Evolutionary conservation across 1,140 invertebrate genomes (phyloP).

Genomic region (Pseudomyrmex dendroicus): DNA sequence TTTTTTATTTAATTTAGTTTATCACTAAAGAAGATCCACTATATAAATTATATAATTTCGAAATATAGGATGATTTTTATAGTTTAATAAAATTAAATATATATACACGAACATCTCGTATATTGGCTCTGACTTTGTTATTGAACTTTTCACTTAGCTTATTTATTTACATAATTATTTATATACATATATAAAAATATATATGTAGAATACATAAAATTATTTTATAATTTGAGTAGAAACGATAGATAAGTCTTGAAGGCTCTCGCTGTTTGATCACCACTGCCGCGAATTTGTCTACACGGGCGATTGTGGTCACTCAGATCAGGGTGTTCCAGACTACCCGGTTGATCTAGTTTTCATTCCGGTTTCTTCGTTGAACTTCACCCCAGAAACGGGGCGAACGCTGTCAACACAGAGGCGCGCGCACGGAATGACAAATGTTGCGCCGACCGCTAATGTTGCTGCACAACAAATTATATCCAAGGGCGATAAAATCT

Average conservation of each 20-base stretch:
- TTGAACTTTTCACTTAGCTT: too few species aligned
- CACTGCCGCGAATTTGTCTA: conserved; percentile 84
- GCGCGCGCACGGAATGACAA: conserved; percentile 82
- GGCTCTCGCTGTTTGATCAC: conserved; percentile 74
- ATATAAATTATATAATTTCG: too few species aligned
- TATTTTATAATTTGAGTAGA: neutral
- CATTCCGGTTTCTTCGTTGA: conserved; percentile 79
- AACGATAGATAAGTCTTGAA: neutral
- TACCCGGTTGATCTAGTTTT: conserved; percentile 78
- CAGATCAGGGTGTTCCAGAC: conserved; percentile 55
- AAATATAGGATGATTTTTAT: too few species aligned
- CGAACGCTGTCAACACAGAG: conserved; percentile 84
- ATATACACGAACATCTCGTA: too few species aligned
- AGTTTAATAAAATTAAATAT: too few species aligned
- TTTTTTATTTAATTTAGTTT: too few species aligned
- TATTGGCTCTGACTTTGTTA: too few species aligned
- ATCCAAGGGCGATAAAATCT: conserved; percentile 79
- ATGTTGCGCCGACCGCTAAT: conserved; percentile 81
- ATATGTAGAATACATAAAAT: too few species aligned
- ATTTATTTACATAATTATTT: too few species aligned
- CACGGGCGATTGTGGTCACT: conserved; percentile 84
- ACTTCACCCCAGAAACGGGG: conserved; percentile 81
- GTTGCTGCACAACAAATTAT: conserved; percentile 84
- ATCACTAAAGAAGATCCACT: too few species aligned
- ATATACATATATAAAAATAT: too few species aligned